phyloP scores from a whole-genome alignment of 2,888 invertebrate species.

The Marronus borbonicus region DNA sequence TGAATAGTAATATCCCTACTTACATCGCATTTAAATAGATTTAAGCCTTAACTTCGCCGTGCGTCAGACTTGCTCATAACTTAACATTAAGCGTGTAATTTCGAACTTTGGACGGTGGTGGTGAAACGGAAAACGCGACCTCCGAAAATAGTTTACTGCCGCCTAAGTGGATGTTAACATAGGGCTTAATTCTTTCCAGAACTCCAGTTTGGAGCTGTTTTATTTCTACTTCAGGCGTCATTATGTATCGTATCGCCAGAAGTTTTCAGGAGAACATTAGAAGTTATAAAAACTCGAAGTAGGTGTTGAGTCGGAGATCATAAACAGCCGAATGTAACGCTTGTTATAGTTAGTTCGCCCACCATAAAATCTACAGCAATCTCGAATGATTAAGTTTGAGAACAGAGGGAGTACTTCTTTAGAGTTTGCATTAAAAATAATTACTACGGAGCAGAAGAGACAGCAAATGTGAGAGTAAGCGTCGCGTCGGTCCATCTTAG shows the following conservation, averaged over 20 bases:
- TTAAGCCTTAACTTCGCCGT: constrained; percentile 40
- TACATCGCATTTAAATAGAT: constrained; percentile 50
- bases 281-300: constrained; percentile 34
- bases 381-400: background rate
- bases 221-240: constrained; percentile 22
- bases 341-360: background rate
- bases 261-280: constrained; percentile 12
- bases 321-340: constrained; percentile 23
- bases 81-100: constrained; percentile 28
- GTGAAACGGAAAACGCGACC: background rate
- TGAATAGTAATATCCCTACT: constrained; percentile 53
- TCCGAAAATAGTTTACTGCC: constrained; percentile 42
- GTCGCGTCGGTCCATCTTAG: background rate
- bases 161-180: constrained; percentile 37
- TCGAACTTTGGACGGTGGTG: background rate
- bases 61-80: constrained; percentile 18
- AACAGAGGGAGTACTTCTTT: background rate
- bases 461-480: background rate
- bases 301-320: constrained; percentile 31
- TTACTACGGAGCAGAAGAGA: background rate
- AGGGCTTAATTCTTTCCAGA: constrained; percentile 36
- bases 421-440: constrained; percentile 27
- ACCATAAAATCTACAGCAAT: constrained; percentile 18
- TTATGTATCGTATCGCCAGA: constrained; percentile 28
- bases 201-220: constrained; percentile 9